Conservation (phyloP, 1,140 invertebrate genomes). For the Euwallacea similis region DNA sequence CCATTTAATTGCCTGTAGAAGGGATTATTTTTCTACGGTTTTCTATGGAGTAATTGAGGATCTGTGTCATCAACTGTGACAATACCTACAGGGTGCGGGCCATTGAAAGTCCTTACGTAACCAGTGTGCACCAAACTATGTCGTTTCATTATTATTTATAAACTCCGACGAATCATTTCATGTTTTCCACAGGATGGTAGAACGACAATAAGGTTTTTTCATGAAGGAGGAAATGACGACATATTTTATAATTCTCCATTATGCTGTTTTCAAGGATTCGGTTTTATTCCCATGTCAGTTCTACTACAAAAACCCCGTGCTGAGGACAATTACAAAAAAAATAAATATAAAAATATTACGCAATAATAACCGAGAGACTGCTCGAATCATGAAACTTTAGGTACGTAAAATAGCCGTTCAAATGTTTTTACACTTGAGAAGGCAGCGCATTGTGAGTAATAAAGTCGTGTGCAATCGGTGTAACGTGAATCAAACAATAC, state of each 20-base stretch:
- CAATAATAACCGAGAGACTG: neutral
- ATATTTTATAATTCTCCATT: constrained; percentile 4
- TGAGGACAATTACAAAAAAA: neutral
- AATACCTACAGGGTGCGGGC: no score
- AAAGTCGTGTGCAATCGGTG: no score
- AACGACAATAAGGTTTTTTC: constrained; percentile 14
- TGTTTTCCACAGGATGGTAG: constrained; percentile 11
- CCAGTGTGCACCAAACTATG: constrained; percentile 2
- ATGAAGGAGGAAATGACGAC: constrained; percentile 14
- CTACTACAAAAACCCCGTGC: neutral
- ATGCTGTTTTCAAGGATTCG: neutral
- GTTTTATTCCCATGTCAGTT: constrained; percentile 7
- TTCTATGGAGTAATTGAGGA: no score
- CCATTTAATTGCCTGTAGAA: no score
- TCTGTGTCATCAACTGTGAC: no score
- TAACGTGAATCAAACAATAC: no score
- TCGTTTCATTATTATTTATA: constrained; percentile 5
- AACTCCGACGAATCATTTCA: neutral
- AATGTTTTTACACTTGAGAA: no score
- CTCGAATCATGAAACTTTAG: neutral
- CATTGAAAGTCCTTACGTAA: no score
- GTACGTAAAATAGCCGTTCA: neutral
- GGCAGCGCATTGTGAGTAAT: no score
- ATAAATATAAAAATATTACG: neutral
- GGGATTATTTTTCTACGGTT: no score